Base-by-base conservation (phyloP, 2,888 invertebrate species). In the Sesia bembeciformis region DNA sequence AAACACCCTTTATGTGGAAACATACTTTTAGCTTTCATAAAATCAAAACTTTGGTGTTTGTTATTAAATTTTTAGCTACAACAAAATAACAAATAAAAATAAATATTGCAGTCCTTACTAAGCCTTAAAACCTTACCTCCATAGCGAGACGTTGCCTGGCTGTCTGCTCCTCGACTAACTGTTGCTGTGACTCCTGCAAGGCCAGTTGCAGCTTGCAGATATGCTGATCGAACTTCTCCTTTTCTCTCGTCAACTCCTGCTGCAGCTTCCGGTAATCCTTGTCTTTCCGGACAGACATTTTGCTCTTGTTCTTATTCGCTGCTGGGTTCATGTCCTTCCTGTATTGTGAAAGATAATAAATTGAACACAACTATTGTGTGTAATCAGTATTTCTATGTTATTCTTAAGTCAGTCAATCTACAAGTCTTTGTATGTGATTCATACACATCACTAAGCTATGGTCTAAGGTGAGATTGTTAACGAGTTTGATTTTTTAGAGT, bases 211-310 rank as follows among this genome's bases (percentile, higher is more conserved):
- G 93, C 81, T 96, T 96, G 62, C 93, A 91, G 57, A 94, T 93
- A 90, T 95, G 92, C 81, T 97, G 96, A 76, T 94, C 96, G 78
- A 95, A 98, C 84, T 98, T 98, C 75, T 98, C 97, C 70, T 96
- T 95, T 86, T 99, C 98, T 72, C 95, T 93, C 23, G 96, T 96
- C 56, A 98, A 88, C 77, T 98, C 98, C 75, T 98, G 98, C 77
- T 98, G 98, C 67, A 98, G 86, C 76, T 97, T 96, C 66, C 98
- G 93, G 84, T 96, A 95, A 82, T 98, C 98, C 81, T 98, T 97
- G 78, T 98, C 98, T 74, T 97, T 98, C 74, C 96, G 95, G 43
- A 94, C 94, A 1, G 93, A 92, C 74, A 93, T 93, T 86, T 95
- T 96, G 76, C 93, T 93, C 85, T 96, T 96, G 72, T 93, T 94